phyloP scores from a whole-genome alignment of 2,797 vertebrate genomes.

The Myiotriccus ornatus region DNA sequence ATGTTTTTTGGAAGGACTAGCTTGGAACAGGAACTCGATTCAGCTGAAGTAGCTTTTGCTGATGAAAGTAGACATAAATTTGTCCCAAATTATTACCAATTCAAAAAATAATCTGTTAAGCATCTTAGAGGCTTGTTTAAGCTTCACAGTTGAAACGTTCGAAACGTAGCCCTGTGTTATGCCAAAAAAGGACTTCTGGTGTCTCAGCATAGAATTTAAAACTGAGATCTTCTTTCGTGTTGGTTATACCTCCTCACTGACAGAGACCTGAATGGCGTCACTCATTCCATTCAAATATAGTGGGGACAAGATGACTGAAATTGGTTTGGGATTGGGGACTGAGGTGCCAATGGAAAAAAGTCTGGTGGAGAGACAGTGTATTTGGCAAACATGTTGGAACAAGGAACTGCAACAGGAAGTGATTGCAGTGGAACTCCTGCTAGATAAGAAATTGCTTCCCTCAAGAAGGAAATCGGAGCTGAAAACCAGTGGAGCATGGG shows the following conservation, averaged over 20 bases:
- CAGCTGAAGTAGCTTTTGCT: neutral
- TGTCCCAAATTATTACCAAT: neutral
- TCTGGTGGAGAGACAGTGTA: neutral
- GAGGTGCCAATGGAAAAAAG: neutral
- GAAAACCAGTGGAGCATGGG: neutral
- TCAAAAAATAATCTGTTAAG: neutral
- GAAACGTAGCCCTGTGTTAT: neutral
- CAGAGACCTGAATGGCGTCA: neutral
- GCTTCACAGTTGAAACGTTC: neutral
- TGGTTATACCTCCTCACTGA: neutral
- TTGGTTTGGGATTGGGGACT: neutral
- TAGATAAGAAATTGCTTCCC: neutral
- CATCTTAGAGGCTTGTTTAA: neutral
- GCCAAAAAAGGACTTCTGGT: neutral
- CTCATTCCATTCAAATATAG: neutral
- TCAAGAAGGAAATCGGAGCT: neutral
- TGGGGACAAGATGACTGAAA: neutral
- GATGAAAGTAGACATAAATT: neutral
- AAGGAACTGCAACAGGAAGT: neutral
- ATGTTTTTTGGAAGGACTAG: neutral
- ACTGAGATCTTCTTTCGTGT: neutral
- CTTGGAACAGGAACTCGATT: neutral
- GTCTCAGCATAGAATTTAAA: neutral
- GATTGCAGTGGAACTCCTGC: neutral
- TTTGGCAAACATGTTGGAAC: neutral